These are phyloP conservation scores for Athene noctua DNA, from an alignment of 2,113 vertebrate species.

Conservation along the genomic window DNA sequence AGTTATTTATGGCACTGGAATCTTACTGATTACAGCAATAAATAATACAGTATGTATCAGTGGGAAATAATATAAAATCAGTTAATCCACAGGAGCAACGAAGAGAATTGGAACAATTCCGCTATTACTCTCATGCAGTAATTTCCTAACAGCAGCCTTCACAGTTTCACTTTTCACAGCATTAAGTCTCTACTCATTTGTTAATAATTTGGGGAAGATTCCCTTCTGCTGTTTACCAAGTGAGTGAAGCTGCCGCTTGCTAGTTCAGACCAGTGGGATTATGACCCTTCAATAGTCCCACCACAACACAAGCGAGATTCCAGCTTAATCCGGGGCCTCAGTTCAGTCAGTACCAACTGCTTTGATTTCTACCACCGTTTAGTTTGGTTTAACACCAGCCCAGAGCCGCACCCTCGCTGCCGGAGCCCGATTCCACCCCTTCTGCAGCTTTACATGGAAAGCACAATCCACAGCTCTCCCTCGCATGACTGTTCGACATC, in stretches of 20 bases:
- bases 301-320: conserved; percentile 28
- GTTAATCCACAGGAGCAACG: conserved; percentile 5
- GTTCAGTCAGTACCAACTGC: conserved; percentile 47
- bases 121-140: background rate
- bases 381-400: conserved; percentile 27
- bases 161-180: conserved; percentile 28
- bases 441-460: background rate
- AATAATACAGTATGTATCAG: conserved; percentile 14
- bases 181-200: conserved; percentile 30
- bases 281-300: conserved; percentile 15
- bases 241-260: background rate
- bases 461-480: background rate
- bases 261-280: conserved; percentile 39
- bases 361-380: conserved; percentile 51
- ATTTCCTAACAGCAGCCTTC: conserved; percentile 39
- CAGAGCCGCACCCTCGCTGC: background rate
- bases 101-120: conserved; percentile 19
- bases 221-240: conserved; percentile 11
- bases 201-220: conserved; percentile 37
- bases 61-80: conserved; percentile 25
- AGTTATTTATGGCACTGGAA: conserved; percentile 49
- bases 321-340: conserved; percentile 48
- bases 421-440: conserved; percentile 10
- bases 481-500: background rate
- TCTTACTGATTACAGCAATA: conserved; percentile 48